A percentile compares a stretch with the other conserved stretches of the same genome.
phyloP scores from a whole-genome alignment of 2,113 vertebrate genomes.

The Nestor notabilis region DNA sequence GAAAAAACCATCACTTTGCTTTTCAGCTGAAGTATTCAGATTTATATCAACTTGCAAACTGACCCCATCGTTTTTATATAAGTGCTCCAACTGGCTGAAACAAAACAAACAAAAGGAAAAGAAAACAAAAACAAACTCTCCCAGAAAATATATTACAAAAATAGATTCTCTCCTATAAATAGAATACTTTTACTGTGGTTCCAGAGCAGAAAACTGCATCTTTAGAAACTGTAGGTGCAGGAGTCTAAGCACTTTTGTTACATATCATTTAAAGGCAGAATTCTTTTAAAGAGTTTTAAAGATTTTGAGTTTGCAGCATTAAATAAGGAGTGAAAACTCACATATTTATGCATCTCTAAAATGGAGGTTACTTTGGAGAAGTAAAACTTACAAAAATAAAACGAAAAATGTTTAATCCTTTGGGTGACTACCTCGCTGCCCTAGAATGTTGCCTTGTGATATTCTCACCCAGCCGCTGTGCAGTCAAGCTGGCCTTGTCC shows the following conservation, averaged over 20 bases:
- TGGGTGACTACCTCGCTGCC: background rate
- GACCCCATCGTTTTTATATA: constrained; percentile 2
- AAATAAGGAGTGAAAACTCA: background rate
- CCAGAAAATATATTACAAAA: constrained; percentile 19
- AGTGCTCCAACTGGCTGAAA: constrained; percentile 32
- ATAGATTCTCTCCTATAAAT: constrained; percentile 3
- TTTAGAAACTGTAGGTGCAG: background rate
- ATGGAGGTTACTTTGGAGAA: background rate
- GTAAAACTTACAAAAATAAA: background rate
- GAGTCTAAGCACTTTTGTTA: background rate
- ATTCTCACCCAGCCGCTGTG: background rate
- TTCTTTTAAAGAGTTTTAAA: background rate
- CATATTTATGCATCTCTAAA: background rate
- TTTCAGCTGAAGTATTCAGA: background rate
- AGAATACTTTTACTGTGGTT: background rate
- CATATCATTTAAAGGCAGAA: background rate
- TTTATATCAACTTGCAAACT: background rate
- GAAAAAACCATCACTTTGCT: background rate
- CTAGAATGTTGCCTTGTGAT: background rate
- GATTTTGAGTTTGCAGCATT: background rate
- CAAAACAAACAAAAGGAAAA: constrained; percentile 44
- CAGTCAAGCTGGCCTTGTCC: background rate
- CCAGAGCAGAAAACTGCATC: background rate
- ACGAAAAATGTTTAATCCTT: background rate
- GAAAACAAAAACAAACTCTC: constrained; percentile 16